Conservation (phyloP, 2,888 invertebrate species). For the Apotomis turbidana region DNA sequence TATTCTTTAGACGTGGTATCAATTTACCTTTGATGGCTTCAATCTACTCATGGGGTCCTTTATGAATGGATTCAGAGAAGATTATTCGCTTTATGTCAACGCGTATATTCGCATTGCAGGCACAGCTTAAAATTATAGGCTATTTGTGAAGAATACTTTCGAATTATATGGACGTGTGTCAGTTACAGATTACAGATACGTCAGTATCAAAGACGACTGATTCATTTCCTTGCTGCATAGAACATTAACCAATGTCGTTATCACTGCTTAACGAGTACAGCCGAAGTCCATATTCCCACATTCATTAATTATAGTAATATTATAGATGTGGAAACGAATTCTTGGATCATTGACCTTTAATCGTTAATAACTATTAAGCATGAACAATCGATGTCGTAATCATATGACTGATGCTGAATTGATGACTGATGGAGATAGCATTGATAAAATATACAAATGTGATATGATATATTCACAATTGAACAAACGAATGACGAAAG, state of each 20-base stretch:
- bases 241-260: conserved; percentile 31
- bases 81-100: too few relatives aligned
- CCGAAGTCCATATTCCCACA: conserved; percentile 29
- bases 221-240: conserved; percentile 32
- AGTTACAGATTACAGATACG: conserved; percentile 19
- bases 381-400: conserved; percentile 6
- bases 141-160: not conserved
- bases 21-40: not conserved
- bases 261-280: conserved; percentile 21
- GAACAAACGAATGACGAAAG: not conserved
- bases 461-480: not conserved
- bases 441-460: not conserved
- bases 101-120: too few relatives aligned
- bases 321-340: conserved; percentile 21
- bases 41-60: too few relatives aligned
- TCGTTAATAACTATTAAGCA: conserved; percentile 9
- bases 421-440: too few relatives aligned
- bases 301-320: conserved; percentile 25
- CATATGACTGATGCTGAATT: not conserved
- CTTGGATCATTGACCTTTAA: conserved; percentile 17
- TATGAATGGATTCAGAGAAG: too few relatives aligned
- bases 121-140: too few relatives aligned
- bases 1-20: not conserved
- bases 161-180: not conserved
- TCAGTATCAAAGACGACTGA: conserved; percentile 13